Conservation (phyloP, 1,140 invertebrate species). For the Armadillidium nasatum region DNA sequence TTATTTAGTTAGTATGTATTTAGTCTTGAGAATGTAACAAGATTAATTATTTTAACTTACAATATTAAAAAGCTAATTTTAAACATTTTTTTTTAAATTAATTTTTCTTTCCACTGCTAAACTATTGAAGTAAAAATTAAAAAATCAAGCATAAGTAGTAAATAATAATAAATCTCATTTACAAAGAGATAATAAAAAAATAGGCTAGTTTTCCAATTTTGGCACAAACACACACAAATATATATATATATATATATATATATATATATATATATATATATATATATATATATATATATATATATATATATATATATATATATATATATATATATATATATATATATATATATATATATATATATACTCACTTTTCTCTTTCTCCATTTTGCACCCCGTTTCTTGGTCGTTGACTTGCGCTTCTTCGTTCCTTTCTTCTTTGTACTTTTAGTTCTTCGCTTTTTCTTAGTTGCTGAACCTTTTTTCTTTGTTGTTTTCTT, state of each 20-base stretch:
- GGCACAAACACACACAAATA: neutral
- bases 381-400: neutral
- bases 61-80: neutral
- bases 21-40: neutral
- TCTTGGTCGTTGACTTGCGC: neutral
- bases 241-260: neutral
- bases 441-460: neutral
- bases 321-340: neutral
- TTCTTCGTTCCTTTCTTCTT: neutral
- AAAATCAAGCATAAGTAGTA: too few species aligned
- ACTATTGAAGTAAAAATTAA: too few species aligned
- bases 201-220: neutral
- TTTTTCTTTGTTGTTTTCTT: conserved; percentile 6
- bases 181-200: neutral
- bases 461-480: neutral
- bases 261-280: neutral
- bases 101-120: too few species aligned
- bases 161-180: too few species aligned
- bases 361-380: neutral
- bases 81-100: neutral
- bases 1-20: neutral
- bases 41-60: neutral
- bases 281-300: neutral
- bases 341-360: neutral
- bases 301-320: neutral